A percentile compares a stretch with the other conserved stretches of the same genome.
Evolutionary conservation across 2,113 vertebrate species (phyloP).

Genomic region (Acrocephalus kingi): DNA sequence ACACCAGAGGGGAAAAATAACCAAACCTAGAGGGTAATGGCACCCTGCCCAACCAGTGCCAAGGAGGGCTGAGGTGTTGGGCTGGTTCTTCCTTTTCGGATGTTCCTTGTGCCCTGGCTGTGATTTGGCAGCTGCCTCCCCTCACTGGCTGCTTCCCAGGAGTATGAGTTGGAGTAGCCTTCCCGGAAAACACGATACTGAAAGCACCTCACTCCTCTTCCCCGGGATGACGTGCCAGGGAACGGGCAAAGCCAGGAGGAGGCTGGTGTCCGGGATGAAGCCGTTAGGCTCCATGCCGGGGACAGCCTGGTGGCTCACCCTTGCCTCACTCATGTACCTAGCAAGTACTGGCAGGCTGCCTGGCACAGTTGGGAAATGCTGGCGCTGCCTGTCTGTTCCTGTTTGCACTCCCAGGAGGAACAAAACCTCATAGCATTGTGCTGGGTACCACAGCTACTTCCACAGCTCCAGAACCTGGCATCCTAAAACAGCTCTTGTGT

Average conservation of each 20-base stretch:
- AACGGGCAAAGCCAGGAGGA: neutral
- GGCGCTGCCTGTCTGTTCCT: neutral
- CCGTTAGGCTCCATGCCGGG: neutral
- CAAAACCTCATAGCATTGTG: neutral
- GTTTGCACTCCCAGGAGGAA: accelerated
- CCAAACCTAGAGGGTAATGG: neutral
- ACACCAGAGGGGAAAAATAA: neutral
- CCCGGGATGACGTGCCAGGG: neutral
- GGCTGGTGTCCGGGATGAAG: neutral
- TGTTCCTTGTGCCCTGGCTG: neutral
- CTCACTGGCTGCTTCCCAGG: neutral
- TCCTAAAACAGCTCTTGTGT: neutral
- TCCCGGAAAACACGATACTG: neutral
- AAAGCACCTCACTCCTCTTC: neutral
- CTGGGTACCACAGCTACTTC: neutral
- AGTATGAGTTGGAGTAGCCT: neutral
- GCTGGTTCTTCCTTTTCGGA: neutral
- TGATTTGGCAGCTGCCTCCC: neutral
- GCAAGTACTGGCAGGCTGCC: neutral
- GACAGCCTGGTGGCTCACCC: neutral
- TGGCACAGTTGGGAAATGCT: neutral
- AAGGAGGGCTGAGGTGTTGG: neutral
- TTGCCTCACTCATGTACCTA: neutral
- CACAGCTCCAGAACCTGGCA: neutral
- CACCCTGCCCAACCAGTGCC: neutral